Base-by-base conservation (phyloP, 2,113 vertebrate species). In the Coptodon rendalli region DNA sequence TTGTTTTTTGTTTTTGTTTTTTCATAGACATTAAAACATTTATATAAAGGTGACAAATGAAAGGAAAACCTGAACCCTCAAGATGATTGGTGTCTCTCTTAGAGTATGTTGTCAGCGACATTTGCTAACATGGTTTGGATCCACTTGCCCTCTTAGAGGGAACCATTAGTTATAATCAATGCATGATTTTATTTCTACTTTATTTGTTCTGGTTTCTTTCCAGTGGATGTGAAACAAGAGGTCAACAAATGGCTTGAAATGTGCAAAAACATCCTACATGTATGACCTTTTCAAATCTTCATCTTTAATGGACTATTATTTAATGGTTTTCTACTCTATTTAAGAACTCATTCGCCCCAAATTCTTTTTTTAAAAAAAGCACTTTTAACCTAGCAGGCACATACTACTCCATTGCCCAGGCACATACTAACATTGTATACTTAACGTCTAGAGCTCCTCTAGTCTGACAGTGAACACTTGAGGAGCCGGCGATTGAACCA, bases 341-440 rank as follows among this genome's bases (percentile, higher is more conserved):
- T 22, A 38, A 38, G 34, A 7, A 68, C 19, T 40, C 34, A 40
- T 22, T 40, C 0, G 4, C 61, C 31, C 17, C 59, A 34, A 9
- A 59, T 31, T 31, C 6, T 36, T 36, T 63, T 36, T 10, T 36
- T 0, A 0, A 6, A 36, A 61, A 63, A 19, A 63, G 3, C 19
- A 22, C 34, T 68, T 68, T 38, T 22, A 68, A 38, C 61, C 61
- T 22, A 22, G 34, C 34, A 68, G 57, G 57, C 29, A 34, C 1
- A 61, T 17, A 31, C 14, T 61, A 31, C 5, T 31, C 3, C 57
- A 17, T 31, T 73, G 68, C 38, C 22, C 13, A 45, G 40, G 13
- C 22, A 45, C 22, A 73, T 16, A 45, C 13, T 45, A 10, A 73
- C 68, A 17, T 27, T 45, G 22, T 45, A 68, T 8, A 22, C 34